Percentiles rank a stretch among this genome's conserved stretches.
Conservation (phyloP, 2,113 vertebrate genomes). For the Colistium nudipinnis region DNA sequence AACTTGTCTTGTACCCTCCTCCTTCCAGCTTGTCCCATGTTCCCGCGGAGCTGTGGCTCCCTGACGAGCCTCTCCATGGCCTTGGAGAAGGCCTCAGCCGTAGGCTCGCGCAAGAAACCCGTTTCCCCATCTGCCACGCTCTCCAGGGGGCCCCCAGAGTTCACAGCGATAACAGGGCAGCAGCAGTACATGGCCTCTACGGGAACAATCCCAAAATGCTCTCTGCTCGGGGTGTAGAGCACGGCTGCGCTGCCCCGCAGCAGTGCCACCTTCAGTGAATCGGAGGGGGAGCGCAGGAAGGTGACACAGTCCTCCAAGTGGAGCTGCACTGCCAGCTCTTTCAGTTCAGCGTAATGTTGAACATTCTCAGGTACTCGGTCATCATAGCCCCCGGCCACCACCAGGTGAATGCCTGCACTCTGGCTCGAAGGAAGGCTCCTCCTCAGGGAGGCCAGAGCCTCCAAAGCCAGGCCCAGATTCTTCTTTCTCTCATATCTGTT, state of each 20-base stretch:
- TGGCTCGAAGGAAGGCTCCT: slow-evolving; percentile 75
- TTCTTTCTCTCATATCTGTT: slow-evolving; percentile 98
- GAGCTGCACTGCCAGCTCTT: slow-evolving; percentile 77
- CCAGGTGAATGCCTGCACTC: slow-evolving; percentile 87
- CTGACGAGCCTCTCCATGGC: slow-evolving; percentile 89
- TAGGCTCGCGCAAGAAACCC: slow-evolving; percentile 90
- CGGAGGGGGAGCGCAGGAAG: slow-evolving; percentile 92
- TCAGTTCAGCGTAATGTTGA: slow-evolving; percentile 90
- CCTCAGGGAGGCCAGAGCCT: slow-evolving; percentile 84
- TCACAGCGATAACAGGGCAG: slow-evolving; percentile 93
- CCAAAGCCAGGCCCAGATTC: slow-evolving; percentile 87
- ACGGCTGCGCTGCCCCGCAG: slow-evolving; percentile 85
- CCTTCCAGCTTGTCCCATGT: slow-evolving; percentile 91
- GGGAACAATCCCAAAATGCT: slow-evolving; percentile 98
- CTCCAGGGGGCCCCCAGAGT: slow-evolving; percentile 95
- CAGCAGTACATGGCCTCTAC: slow-evolving; percentile 96
- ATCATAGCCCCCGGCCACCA: slow-evolving; percentile 95
- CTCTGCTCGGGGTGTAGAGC: slow-evolving; percentile 95
- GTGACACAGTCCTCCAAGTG: slow-evolving; percentile 83
- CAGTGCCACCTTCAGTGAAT: slow-evolving; percentile 89
- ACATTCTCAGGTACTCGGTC: slow-evolving; percentile 91
- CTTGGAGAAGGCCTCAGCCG: slow-evolving; percentile 85
- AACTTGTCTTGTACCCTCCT: slow-evolving; percentile 89
- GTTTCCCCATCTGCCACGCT: slow-evolving; percentile 88
- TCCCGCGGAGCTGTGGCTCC: slow-evolving; percentile 85